phyloP scores from a whole-genome alignment of 1,140 invertebrate genomes.

The Panulirus ornatus region DNA sequence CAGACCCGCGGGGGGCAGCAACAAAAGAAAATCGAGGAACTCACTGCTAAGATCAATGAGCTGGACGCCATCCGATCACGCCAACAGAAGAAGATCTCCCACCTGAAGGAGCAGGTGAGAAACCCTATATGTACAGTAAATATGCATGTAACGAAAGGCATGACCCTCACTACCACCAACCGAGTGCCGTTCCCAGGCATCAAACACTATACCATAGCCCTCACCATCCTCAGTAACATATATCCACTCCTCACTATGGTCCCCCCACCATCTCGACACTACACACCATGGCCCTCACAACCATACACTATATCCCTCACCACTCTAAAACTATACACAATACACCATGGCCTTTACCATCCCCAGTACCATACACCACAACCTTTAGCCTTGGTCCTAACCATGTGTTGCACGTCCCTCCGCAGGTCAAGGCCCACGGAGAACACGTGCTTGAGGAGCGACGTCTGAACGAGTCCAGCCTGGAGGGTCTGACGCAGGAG shows the following conservation, averaged over 20 bases:
- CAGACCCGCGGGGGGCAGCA: conserved; percentile 35
- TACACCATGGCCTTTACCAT: not conserved
- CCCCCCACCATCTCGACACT: no score
- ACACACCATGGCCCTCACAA: no score
- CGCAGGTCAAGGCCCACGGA: conserved; percentile 58
- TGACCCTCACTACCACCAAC: no score
- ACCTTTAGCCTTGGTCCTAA: no score
- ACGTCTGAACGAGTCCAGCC: conserved; percentile 39
- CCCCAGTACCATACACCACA: not conserved
- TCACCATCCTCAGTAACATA: no score
- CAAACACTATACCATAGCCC: no score
- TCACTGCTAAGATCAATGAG: conserved; percentile 59
- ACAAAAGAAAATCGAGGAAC: conserved; percentile 58
- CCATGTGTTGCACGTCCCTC: not conserved
- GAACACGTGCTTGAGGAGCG: conserved; percentile 55
- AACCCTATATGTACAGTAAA: not conserved
- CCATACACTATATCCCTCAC: no score
- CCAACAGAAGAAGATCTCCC: conserved; percentile 56
- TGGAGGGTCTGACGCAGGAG: conserved; percentile 46
- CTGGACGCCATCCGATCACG: conserved; percentile 54
- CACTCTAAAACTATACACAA: not conserved
- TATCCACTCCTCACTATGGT: no score
- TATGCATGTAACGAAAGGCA: no score
- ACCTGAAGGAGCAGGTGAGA: conserved; percentile 63
- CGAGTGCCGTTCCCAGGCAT: no score